phyloP scores from a whole-genome alignment of 2,888 invertebrate species.

The Orthosia incerta region DNA sequence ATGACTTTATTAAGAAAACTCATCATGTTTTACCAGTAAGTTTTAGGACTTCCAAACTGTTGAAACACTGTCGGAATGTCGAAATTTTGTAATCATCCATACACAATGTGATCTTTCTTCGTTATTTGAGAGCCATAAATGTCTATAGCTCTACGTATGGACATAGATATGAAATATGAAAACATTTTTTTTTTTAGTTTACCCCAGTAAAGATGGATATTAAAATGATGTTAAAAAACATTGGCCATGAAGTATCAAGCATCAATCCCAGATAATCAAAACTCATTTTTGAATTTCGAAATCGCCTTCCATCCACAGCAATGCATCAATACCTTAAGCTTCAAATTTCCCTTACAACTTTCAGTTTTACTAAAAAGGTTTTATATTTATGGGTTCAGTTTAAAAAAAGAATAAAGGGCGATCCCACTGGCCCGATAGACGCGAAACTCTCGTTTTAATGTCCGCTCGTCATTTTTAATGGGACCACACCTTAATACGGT shows the following conservation, averaged over 20 bases:
- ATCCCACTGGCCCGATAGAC: constrained; percentile 75
- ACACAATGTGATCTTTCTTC: not conserved
- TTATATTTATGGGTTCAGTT: constrained; percentile 66
- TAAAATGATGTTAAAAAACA: not conserved
- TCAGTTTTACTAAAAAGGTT: constrained; percentile 69
- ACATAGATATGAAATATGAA: too few relatives aligned
- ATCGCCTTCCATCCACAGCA: constrained; percentile 8
- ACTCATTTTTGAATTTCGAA: not conserved
- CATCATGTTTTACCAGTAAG: not conserved
- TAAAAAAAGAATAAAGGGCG: constrained; percentile 69
- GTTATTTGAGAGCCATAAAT: too few relatives aligned
- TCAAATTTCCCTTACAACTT: constrained; percentile 56
- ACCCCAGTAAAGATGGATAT: not conserved
- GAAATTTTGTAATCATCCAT: not conserved
- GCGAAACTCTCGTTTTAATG: constrained; percentile 73
- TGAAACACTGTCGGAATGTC: not conserved
- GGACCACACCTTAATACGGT: constrained; percentile 69
- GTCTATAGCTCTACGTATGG: too few relatives aligned
- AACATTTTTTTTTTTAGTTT: not conserved
- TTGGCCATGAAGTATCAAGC: not conserved
- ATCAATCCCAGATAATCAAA: not conserved
- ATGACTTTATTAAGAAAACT: too few relatives aligned
- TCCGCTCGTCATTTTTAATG: constrained; percentile 79
- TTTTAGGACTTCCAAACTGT: not conserved
- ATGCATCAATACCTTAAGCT: constrained; percentile 43